Base-by-base conservation (phyloP, 1,140 invertebrate genomes). In the Drosophila repletoides region DNA sequence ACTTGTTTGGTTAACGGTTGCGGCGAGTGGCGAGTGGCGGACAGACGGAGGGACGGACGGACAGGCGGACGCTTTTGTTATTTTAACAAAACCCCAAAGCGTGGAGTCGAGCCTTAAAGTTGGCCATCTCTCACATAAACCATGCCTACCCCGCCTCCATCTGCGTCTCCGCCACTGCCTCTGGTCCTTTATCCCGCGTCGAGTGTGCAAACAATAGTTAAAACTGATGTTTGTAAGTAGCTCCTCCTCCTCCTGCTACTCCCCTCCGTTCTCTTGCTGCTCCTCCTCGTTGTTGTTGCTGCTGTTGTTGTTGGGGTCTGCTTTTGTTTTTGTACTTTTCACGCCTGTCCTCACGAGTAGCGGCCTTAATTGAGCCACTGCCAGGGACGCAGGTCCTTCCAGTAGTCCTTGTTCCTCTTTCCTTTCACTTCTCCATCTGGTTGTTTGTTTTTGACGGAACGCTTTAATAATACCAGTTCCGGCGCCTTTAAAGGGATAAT, bases 151-250 rank as follows among this genome's bases (percentile, higher is more conserved):
- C 28, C 7, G 17, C 7, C 17, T 12, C 14, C 15, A n/a, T n/a
- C 33, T 28, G 14, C 6, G n/a, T 15, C 33, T 28, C 28, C 12
- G 1, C 5, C 5, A 6, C n/a, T 7, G 0, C 14, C 0, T 9
- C 19, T 6, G 38, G 1, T 21, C 41, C 2, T 5, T 12, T 29
- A 31, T 22, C 15, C 48, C 53, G 48, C 63, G 65, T 53, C 36
- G 69, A 84, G 80, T 84, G 80, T 80, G 80, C 75, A 84, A 84
- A 84, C 80, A 84, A 84, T 86, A 84, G 79, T 84, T 86, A 84
- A 84, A 84, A 84, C 81, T 84, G 81, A 79, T 84, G 80, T 84
- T 84, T 74, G 58, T 75, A 80, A 84, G 80, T 72, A 79, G 74
- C 71, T 69, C 55, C 52, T 52, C 63, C 71, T 69, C 55, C 52